Conservation (phyloP, 2,888 invertebrate species). For the Corythucha ciliata region DNA sequence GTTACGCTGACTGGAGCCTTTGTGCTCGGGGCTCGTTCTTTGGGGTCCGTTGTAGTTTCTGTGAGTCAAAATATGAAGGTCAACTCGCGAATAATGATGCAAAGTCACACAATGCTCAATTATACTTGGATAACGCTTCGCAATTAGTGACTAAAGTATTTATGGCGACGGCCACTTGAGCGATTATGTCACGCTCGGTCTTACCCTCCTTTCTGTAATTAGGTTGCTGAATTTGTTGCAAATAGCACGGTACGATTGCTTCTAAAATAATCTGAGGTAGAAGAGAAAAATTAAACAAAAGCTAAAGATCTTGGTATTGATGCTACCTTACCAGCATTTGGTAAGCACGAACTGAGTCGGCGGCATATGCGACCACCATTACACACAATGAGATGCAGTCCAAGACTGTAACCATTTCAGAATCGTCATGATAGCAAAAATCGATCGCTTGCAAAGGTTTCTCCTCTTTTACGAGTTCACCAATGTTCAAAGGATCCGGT, state of each 20-base stretch:
- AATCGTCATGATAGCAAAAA: slow-evolving; percentile 97
- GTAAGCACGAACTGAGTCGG: slow-evolving; percentile 85
- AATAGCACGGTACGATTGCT: slow-evolving; percentile 90
- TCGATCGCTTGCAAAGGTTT: slow-evolving; percentile 90
- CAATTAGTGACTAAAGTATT: slow-evolving; percentile 93
- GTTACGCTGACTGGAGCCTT: slow-evolving; percentile 81
- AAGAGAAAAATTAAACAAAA: too few species aligned
- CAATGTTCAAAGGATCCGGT: slow-evolving; percentile 86
- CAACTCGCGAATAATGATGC: too few species aligned
- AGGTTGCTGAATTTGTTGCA: slow-evolving; percentile 84
- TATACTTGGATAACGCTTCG: slow-evolving; percentile 86
- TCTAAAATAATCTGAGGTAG: slow-evolving; percentile 89
- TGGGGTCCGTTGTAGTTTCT: slow-evolving; percentile 92
- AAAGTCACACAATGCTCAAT: background rate
- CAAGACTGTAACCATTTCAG: slow-evolving; percentile 90
- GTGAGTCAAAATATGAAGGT: too few species aligned
- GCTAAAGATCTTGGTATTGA: too few species aligned
- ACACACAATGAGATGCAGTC: slow-evolving; percentile 98
- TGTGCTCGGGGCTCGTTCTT: slow-evolving; percentile 81
- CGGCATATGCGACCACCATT: slow-evolving; percentile 96
- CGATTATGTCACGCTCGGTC: slow-evolving; percentile 85
- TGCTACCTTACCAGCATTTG: slow-evolving; percentile 68
- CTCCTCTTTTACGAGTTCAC: slow-evolving; percentile 81
- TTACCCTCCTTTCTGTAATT: slow-evolving; percentile 84
- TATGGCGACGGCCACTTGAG: slow-evolving; percentile 86